These are phyloP conservation scores for Brachionus manjavacas DNA, from an alignment of 1,140 invertebrate species.

Conservation along the genomic window DNA sequence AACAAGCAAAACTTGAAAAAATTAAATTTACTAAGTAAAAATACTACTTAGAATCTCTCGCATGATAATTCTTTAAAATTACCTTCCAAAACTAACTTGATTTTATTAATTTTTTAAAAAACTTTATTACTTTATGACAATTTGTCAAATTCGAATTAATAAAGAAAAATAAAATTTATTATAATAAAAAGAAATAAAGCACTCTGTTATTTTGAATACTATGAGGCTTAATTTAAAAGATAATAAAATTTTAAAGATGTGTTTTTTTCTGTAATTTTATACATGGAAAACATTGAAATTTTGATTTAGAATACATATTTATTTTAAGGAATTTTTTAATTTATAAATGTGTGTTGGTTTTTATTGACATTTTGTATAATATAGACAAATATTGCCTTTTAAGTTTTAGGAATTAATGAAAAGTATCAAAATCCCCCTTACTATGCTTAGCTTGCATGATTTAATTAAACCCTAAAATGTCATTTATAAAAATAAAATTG, in stretches of 20 bases:
- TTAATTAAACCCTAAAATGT: not conserved
- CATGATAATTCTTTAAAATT: too few relatives aligned
- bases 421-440: not conserved
- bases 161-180: not conserved
- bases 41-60: too few relatives aligned
- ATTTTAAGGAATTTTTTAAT: not conserved
- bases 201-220: not conserved
- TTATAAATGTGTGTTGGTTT: not conserved
- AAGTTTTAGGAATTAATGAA: not conserved
- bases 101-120: not conserved
- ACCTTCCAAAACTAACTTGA: too few relatives aligned
- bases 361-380: not conserved
- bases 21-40: too few relatives aligned
- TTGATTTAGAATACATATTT: not conserved
- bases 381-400: not conserved
- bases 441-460: not conserved
- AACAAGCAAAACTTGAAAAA: not conserved
- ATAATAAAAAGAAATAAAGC: not conserved
- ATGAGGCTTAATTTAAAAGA: not conserved
- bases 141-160: not conserved
- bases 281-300: not conserved
- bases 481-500: not conserved
- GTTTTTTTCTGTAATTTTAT: not conserved
- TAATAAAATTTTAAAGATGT: not conserved
- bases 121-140: not conserved